phyloP scores from a whole-genome alignment of 1,140 invertebrate genomes.

The Euschistus heros region DNA sequence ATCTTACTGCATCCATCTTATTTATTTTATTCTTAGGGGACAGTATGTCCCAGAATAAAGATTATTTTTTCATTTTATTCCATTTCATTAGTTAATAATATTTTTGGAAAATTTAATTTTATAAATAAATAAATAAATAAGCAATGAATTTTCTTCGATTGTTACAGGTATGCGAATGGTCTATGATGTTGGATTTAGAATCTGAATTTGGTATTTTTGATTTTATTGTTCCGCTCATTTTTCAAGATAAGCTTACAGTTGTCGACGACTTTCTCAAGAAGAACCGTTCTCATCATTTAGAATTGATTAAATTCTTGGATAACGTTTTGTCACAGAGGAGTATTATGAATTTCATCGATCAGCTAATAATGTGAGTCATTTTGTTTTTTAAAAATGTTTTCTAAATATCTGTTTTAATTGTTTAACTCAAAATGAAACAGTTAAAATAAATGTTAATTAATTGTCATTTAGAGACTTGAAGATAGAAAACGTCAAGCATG shows the following conservation, averaged over 20 bases:
- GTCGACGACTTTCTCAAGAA: constrained; percentile 53
- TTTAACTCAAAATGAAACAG: background rate
- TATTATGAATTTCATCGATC: constrained; percentile 6
- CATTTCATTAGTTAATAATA: background rate
- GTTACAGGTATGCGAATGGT: constrained; percentile 48
- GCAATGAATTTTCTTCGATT: background rate
- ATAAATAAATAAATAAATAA: background rate
- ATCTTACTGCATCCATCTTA: background rate
- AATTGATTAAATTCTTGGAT: constrained; percentile 51
- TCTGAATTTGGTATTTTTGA: constrained; percentile 49
- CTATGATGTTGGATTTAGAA: constrained; percentile 50
- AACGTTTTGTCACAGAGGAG: constrained; percentile 32
- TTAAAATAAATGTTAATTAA: background rate
- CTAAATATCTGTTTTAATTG: background rate
- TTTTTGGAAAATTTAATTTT: background rate
- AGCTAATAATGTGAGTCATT: constrained; percentile 9
- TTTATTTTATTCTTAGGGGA: background rate
- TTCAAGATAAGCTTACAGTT: constrained; percentile 57
- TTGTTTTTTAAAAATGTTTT: background rate
- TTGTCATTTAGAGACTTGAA: constrained; percentile 37
- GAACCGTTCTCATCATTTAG: constrained; percentile 45
- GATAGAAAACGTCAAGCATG: constrained; percentile 46
- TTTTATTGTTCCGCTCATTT: constrained; percentile 55
- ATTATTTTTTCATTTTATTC: too few relatives aligned
- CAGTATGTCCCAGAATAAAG: too few relatives aligned